Base-by-base conservation (phyloP, 2,797 vertebrate genomes). In the Chelonia mydas region DNA sequence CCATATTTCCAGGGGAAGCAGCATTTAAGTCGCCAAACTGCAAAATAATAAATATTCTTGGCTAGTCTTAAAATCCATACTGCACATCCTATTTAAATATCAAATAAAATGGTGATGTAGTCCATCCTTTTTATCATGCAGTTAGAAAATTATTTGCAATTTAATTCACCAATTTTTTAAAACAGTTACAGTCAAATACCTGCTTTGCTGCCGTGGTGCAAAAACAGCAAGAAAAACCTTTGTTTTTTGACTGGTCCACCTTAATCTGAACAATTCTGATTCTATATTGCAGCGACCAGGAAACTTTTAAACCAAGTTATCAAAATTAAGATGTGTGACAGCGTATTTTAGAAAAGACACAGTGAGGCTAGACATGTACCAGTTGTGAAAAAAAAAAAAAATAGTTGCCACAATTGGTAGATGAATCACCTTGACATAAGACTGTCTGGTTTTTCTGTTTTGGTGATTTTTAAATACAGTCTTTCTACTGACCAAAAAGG, bases 11-110 rank as follows among this genome's bases (percentile, higher is more conserved):
- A 96, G 98, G 98, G 80, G 98, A 98, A 31, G 98, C 96, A 94
- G 98, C 98, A 98, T 98, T 98, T 97, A 98, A 95, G 97, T 98
- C 98, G 90, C 98, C 98, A 98, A 98, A 98, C 98, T 98, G 98
- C 57, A 98, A 98, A 97, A 96, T 13, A 94, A 95, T 98, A 50
- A 97, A 95, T 2, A 91, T 54, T 49, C 27, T 77, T 77, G 27
- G 12, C 74, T 47, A 49, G 45, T 77, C 27, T 47, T 47, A 77
- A 77, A 77, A 49, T 28, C 15, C 45, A 31, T 17, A 49, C 27
- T 49, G 15, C 13, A 9, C 4, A 4, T 28, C 74, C 25, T 45
- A 45, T 76, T 47, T 77, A 49, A 47, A 49, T 15, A 76, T 45
- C 37, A 77, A 49, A 28, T 6, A 49, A 92, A 87, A 90, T 84